These are phyloP conservation scores for Circaetus cinerascens DNA, from an alignment of 2,113 vertebrate species.

Conservation along the genomic window DNA sequence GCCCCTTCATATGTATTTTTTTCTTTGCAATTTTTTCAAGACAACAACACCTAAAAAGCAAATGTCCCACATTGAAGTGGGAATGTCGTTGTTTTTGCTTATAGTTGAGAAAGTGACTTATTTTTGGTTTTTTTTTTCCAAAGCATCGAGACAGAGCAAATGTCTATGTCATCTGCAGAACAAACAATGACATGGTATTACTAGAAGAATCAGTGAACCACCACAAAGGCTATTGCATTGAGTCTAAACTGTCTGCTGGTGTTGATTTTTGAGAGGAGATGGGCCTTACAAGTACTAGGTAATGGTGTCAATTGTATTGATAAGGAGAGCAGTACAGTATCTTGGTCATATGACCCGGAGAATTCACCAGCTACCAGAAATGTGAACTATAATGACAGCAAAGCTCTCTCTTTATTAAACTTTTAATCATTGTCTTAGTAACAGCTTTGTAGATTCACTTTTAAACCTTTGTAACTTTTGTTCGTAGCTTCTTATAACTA, in stretches of 20 bases:
- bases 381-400: background rate
- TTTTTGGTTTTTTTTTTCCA: background rate
- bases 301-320: background rate
- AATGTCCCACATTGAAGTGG: background rate
- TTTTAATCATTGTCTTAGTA: background rate
- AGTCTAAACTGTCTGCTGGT: background rate
- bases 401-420: background rate
- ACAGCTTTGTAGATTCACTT: background rate
- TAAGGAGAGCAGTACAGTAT: background rate
- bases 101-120: background rate
- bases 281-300: background rate
- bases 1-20: background rate
- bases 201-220: background rate
- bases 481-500: background rate
- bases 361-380: background rate
- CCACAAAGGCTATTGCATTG: background rate
- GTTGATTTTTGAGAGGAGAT: slow-evolving; percentile 22
- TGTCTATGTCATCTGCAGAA: background rate
- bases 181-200: background rate
- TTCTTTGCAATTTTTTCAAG: background rate
- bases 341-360: background rate
- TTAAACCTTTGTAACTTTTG: background rate
- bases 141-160: background rate
- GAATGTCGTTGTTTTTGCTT: background rate
- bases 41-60: background rate